phyloP scores from a whole-genome alignment of 2,888 invertebrate genomes.

The Noctua janthe region DNA sequence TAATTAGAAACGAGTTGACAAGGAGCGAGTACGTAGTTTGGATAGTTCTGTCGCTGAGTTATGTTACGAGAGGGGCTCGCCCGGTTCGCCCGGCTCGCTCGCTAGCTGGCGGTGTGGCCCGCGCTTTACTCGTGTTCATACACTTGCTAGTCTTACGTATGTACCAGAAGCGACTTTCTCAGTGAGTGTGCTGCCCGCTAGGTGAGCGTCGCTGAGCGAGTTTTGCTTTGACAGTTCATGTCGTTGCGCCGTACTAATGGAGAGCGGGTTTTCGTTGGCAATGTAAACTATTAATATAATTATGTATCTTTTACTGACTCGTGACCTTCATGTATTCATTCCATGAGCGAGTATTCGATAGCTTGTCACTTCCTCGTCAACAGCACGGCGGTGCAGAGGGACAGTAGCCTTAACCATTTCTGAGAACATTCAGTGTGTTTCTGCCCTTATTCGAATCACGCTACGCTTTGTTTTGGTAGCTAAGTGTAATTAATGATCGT shows the following conservation, averaged over 20 bases:
- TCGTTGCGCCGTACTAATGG: too few relatives aligned
- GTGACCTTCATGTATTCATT: too few relatives aligned
- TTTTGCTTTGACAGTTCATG: too few relatives aligned
- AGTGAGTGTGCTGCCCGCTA: not conserved
- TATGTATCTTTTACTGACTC: not conserved
- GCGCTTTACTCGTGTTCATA: not conserved
- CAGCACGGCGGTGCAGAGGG: not conserved
- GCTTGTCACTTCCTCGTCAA: not conserved
- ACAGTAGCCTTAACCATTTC: constrained; percentile 25
- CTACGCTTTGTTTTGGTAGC: constrained; percentile 44
- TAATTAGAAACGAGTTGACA: not conserved
- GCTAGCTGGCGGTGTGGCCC: too few relatives aligned
- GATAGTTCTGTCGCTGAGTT: not conserved
- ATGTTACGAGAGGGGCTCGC: too few relatives aligned
- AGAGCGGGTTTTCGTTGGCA: not conserved
- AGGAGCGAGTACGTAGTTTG: not conserved
- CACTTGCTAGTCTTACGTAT: not conserved
- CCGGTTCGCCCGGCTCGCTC: too few relatives aligned
- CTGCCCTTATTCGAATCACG: constrained; percentile 46
- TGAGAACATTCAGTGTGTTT: constrained; percentile 42
- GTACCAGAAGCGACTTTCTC: not conserved
- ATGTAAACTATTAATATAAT: not conserved
- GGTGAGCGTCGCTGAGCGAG: too few relatives aligned
- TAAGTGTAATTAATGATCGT: constrained; percentile 42
- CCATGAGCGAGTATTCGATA: not conserved